Base-by-base conservation (phyloP, 37 sponge, comb jelly and placozoan genomes). In the Cliona cf. orientalis region DNA sequence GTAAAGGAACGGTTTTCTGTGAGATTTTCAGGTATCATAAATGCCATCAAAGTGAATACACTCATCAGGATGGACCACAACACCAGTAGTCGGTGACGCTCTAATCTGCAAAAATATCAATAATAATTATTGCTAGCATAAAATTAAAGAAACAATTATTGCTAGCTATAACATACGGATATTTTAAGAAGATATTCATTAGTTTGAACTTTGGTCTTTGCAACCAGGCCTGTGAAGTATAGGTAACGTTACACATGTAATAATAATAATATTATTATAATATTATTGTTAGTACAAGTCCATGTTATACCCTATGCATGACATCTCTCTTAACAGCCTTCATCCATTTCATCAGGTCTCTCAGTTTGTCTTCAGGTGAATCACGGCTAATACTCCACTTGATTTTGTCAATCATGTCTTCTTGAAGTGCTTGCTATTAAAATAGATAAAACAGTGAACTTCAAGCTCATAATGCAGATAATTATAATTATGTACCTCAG, bases 351-450 rank as follows among this genome's bases (percentile, higher is more conserved):
- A 95, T 41, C 34, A 88, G 85, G 49, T 91, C 92, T 38, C 92
- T 45, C 42, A 92, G 82, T 59, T 91, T 95, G 79, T 95, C 90
- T 37, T 88, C 82, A 21, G 89, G 69, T 28, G 91, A 90, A 42
- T 88, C 90, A 23, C 95, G 59, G 64, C 78, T 80, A 21, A 95
- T 75, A 31, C 69, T 81, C 92, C 92, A 95, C 42, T 91, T 91
- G 0, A 95, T 83, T 3, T 32, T 32, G 17, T 66, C 67, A n/a
- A 32, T 66, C 32, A 66, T 38, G 17, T 66, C 67, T 5, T n/a
- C 32, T 31, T 11, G 67, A 36, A 66, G 67, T 21, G 21, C 25
- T 21, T 66, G 32, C 67, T 66, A 11, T 31, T 36, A 3, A 31
- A 11, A 66, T 21, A 35, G 17, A 32, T 4, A 59, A 9, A 14